Conservation (phyloP, 2,113 vertebrate genomes). For the Solea solea region DNA sequence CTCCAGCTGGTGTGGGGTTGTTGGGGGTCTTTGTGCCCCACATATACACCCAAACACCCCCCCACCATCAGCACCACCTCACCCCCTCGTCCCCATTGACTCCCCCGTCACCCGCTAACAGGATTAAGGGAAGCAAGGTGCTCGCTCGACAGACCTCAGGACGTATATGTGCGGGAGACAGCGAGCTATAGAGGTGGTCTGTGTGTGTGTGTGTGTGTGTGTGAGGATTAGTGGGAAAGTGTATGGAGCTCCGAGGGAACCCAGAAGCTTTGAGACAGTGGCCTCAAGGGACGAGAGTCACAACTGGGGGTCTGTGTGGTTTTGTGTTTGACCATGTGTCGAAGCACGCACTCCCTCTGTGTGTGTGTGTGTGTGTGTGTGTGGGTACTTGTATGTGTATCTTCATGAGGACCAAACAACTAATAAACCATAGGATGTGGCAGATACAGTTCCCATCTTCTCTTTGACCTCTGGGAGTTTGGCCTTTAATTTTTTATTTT, state of each 20-base stretch:
- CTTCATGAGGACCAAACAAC: too few species aligned
- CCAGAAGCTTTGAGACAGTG: constrained; percentile 44
- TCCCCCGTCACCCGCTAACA: constrained; percentile 75
- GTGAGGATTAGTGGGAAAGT: constrained; percentile 34
- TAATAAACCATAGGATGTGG: too few species aligned
- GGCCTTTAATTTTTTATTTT: too few species aligned
- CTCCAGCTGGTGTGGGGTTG: constrained; percentile 78
- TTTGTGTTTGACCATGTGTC: constrained; percentile 57
- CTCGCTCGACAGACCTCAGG: constrained; percentile 68
- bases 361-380: neutral
- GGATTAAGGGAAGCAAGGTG: constrained; percentile 78
- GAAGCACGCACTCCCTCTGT: neutral
- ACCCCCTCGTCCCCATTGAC: constrained; percentile 13
- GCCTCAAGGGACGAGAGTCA: constrained; percentile 49
- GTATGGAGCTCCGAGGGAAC: constrained; percentile 47
- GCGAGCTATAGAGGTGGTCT: constrained; percentile 43
- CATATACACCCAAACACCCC: neutral
- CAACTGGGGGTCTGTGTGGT: constrained; percentile 43
- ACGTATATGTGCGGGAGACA: constrained; percentile 33
- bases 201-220: constrained; percentile 6
- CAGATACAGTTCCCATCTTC: too few species aligned
- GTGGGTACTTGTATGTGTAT: neutral
- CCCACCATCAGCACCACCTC: neutral
- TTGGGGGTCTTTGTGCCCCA: constrained; percentile 74
- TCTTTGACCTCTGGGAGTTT: too few species aligned